Base-by-base conservation (phyloP, 2,888 invertebrate genomes). In the Xylocampa areola region DNA sequence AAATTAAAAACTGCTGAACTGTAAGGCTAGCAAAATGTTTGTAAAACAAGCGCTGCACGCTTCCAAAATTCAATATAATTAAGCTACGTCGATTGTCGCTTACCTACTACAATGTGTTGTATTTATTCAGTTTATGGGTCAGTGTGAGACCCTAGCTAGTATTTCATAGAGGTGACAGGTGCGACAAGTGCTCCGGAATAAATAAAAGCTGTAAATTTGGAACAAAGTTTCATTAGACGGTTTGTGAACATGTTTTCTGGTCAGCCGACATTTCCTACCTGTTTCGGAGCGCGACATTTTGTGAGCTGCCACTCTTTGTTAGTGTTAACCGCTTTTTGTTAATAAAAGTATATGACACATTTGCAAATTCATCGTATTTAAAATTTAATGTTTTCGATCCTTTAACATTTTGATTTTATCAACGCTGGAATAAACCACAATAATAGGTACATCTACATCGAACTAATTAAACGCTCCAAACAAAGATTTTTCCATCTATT, bases 161-260 rank as follows among this genome's bases (percentile, higher is more conserved):
- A 23, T 48, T 48, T 70, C 51, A 70, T 41, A 65, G 29, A 40
- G 33, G 16, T 21, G 48, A 53, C 50, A 71, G 49, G 45, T 49
- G 39, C 16, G 52, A 62, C 52, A 58, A 51, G 29, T 43, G 32
- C 45, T 27, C 21, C 17, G 11, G 37, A 74, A 63, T 60, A 65
- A 65, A 64, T 52, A 68, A 68, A 70, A 50, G 16, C 37, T 27
- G 2, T n/a, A 16, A 35, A 58, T 58, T 52, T 21, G 23, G 43
- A 59, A 68, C 39, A 68, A 58, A 62, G 44, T 60, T 63, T 50
- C 44, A 44, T 21, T 39, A 19, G 21, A 30, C 32, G 17, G 21
- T 39, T 68, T 36, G 10, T 4, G 23, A 49, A 30, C 37, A 47
- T 62, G 39, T 67, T 68, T 69, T 57, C 45, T 63, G 48, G 32